phyloP scores from a whole-genome alignment of 2,888 invertebrate species.

The Dynastes maya region DNA sequence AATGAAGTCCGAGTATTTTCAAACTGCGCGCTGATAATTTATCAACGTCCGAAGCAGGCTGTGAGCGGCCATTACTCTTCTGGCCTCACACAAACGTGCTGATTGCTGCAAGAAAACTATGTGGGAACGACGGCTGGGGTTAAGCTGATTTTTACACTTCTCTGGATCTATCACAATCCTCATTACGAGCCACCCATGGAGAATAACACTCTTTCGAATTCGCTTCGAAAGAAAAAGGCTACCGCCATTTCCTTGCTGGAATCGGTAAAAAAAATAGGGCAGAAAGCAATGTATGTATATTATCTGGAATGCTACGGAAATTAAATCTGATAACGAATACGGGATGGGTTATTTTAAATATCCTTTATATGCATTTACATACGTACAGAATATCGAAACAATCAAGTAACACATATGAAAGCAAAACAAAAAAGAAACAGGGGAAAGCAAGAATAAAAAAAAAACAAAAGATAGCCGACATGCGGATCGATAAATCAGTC shows the following conservation, averaged over 20 bases:
- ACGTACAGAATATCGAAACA: constrained; percentile 19
- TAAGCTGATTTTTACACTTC: constrained; percentile 52
- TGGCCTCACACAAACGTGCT: constrained; percentile 66
- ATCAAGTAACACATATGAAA: constrained; percentile 36
- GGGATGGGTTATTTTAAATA: too few species aligned
- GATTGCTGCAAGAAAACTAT: constrained; percentile 66
- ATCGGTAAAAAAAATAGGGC: background rate
- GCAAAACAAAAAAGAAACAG: constrained; percentile 28
- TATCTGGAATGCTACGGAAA: background rate
- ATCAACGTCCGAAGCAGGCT: constrained; percentile 65
- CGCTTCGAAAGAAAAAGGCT: constrained; percentile 20
- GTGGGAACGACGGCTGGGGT: constrained; percentile 60
- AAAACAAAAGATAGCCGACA: constrained; percentile 50
- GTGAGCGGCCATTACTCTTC: constrained; percentile 66
- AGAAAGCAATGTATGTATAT: background rate
- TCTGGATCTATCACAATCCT: constrained; percentile 50
- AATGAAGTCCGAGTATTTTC: constrained; percentile 67
- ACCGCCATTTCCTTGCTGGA: constrained; percentile 5
- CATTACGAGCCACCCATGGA: constrained; percentile 51
- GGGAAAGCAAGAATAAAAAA: constrained; percentile 15
- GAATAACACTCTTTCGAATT: constrained; percentile 44
- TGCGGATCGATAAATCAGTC: constrained; percentile 68
- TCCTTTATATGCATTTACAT: constrained; percentile 24
- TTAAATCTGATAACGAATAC: background rate
- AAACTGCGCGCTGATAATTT: constrained; percentile 64